Evolutionary conservation across 1,140 invertebrate genomes (phyloP), one percentile per base, ranked within the genome.

Genomic region (Limonius californicus): DNA sequence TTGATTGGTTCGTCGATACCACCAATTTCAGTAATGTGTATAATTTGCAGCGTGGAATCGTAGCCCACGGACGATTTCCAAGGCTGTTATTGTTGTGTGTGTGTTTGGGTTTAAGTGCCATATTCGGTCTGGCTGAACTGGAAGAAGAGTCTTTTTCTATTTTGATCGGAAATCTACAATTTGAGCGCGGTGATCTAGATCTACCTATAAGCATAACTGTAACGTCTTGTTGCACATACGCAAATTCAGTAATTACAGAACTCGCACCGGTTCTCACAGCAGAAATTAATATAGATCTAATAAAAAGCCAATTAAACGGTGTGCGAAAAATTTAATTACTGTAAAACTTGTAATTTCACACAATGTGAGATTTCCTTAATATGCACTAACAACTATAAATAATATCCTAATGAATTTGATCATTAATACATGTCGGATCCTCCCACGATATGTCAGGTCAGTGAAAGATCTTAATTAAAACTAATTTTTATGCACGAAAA

Each of bases 11-110:
- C 53, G 20, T 27, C 20, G 53, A 23, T 50, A 23, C 53, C 20
- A 55, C 9, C 53, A 55, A 55, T 55, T 55, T 55, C 15, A 14
- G 2, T 55, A 55, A 55, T 55, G 20, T 55, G 53, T 55, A 55
- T 55, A 55, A 55, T 55, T 55, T 32, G 27, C 9, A 6, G 21
- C 20, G 53, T 32, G 20, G 53, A 23, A 16, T 23, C 27, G 14
- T 23, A 27, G 53, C 53, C 53, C 21, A 16, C 6, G 53, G 53
- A 30, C 7, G 12, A n/a, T 55, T 55, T 55, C 27, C 21, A 55
- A 55, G 53, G 45, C 14, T 50, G 20, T 50, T 50, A 19, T 39
- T 39, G 35, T 39, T 39, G n/a, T 39, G 2, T 7, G 7, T 39
- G 35, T 39, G 35, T 39, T 12, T 39, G n/a, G 11, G 2, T 39